Conservation (phyloP, 1,140 invertebrate genomes). For the Zaprionus camerounensis region DNA sequence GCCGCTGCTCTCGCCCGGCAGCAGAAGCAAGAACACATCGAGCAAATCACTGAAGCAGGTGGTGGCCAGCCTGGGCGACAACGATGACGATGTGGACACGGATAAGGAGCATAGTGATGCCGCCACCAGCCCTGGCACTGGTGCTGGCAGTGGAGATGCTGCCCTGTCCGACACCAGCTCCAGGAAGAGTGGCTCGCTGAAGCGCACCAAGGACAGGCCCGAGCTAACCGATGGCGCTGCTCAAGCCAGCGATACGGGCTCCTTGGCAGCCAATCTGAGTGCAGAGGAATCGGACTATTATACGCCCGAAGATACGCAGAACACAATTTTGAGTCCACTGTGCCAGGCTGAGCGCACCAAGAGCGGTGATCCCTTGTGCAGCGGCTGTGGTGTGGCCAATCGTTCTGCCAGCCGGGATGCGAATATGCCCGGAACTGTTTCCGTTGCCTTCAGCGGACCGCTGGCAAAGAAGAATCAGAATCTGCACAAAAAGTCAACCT, state of each 20-base stretch:
- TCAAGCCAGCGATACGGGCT: conserved; percentile 27
- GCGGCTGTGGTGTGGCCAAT: conserved; percentile 14
- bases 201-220: conserved; percentile 43
- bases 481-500: conserved; percentile 81
- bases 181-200: conserved; percentile 41
- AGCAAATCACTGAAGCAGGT: conserved; percentile 67
- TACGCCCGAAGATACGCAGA: conserved; percentile 89
- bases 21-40: conserved; percentile 56
- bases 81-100: conserved; percentile 33
- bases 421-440: conserved; percentile 25
- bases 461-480: conserved; percentile 60
- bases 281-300: conserved; percentile 90
- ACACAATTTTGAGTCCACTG: conserved; percentile 86
- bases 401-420: conserved; percentile 13
- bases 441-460: conserved; percentile 58
- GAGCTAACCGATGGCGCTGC: conserved; percentile 32
- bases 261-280: conserved; percentile 32
- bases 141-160: conserved; percentile 8
- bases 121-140: neutral
- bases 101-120: neutral
- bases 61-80: conserved; percentile 51
- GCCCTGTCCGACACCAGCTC: conserved; percentile 34
- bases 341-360: conserved; percentile 77
- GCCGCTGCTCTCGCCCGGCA: conserved; percentile 88
- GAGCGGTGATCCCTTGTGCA: conserved; percentile 63